Conservation (phyloP, 2,113 vertebrate genomes). For the Ceyx cyanopectus region DNA sequence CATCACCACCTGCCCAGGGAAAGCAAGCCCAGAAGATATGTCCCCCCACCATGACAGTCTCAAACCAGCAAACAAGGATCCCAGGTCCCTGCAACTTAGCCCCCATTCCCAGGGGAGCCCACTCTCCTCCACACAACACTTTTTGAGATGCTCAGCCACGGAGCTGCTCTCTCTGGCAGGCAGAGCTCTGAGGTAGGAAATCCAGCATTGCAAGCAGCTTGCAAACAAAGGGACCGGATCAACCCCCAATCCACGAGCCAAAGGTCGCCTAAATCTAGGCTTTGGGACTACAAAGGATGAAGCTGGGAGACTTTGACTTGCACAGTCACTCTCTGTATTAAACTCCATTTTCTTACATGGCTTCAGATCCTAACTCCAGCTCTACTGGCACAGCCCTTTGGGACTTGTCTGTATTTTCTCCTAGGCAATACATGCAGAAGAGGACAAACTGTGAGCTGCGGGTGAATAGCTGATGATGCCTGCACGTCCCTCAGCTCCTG, state of each 20-base stretch:
- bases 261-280: constrained; percentile 35
- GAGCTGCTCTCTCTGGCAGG: background rate
- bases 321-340: constrained; percentile 18
- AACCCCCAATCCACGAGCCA: constrained; percentile 40
- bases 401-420: constrained; percentile 46
- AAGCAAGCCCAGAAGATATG: rapidly evolving
- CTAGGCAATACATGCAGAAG: constrained; percentile 32
- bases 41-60: background rate
- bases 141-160: background rate
- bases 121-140: background rate
- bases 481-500: background rate
- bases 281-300: constrained; percentile 31
- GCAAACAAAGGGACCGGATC: background rate
- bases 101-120: background rate
- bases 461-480: background rate
- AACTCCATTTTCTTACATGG: background rate
- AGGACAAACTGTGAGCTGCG: constrained; percentile 28
- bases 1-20: background rate
- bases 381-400: constrained; percentile 27
- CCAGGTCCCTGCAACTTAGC: background rate
- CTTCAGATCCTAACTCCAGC: background rate
- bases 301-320: constrained; percentile 27
- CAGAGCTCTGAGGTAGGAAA: background rate
- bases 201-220: background rate
- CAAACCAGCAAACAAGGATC: constrained; percentile 41